Base-by-base conservation (phyloP, 2,888 invertebrate species). In the Ariolimax columbianus region DNA sequence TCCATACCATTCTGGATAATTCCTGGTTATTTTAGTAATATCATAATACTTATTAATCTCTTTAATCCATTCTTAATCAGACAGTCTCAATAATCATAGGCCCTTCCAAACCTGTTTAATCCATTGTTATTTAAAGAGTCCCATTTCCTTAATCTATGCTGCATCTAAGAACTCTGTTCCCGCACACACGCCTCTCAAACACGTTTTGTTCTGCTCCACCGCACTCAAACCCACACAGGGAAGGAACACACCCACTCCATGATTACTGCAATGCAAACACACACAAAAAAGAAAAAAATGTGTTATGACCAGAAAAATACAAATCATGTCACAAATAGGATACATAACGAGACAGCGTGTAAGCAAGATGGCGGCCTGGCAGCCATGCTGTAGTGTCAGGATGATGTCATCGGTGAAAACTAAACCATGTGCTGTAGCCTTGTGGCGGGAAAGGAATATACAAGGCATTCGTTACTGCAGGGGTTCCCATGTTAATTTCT, bases 381-480 rank as follows among this genome's bases (percentile, higher is more conserved):
- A 66, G 9, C 2, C 75, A 40, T 40, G 59, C 75, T 75, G 73
- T 82, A 75, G 82, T 75, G 75, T 43, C 4, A 33, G 6, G 81
- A 75, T 82, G 82, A 82, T 82, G 82, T 75, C 75, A 82, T 33
- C n/a, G 68, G 43, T 43, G 47, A n/a, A 36, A 38, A 78, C 38
- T 40, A 55, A 47, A 66, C n/a, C 79, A 38, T 55, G 23, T 43
- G 23, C 30, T 43, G 7, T 40, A 14, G 68, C 30, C 38, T 38
- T 30, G 66, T 79, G 81, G 81, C 47, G 70, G 81, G 81, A 81
- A 72, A 51, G 14, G 30, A 70, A n/a, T n/a, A n/a, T n/a, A n/a
- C n/a, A n/a, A n/a, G n/a, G n/a, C n/a, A n/a, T n/a, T n/a, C n/a
- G n/a, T n/a, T n/a, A n/a, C n/a, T n/a, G n/a, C n/a, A n/a, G n/a